phyloP scores from a whole-genome alignment of 2,797 vertebrate genomes.

The Podargus strigoides region DNA sequence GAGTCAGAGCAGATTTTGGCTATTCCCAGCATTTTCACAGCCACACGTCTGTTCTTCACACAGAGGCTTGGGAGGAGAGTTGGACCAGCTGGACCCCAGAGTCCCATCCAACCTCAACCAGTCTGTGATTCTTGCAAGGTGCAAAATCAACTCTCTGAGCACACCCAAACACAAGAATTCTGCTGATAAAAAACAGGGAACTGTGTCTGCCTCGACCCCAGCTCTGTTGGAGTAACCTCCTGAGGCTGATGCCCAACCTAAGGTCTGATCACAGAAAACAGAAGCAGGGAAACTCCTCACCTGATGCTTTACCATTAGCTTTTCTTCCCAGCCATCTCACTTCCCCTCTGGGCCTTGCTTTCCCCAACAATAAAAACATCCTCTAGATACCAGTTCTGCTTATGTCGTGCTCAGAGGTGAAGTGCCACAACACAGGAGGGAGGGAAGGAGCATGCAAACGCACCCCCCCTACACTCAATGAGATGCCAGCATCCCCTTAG shows the following conservation, averaged over 20 bases:
- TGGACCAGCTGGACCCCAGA: not conserved
- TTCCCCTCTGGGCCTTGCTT: not conserved
- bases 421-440: not conserved
- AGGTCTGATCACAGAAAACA: not conserved
- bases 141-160: not conserved
- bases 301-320: not conserved
- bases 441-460: not conserved
- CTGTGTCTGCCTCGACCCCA: not conserved
- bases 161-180: not conserved
- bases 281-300: not conserved
- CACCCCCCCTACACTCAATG: not conserved
- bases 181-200: not conserved
- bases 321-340: not conserved
- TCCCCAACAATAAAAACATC: not conserved
- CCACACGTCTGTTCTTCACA: not conserved
- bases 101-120: not conserved
- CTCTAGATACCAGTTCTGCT: not conserved
- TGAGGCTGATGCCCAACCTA: rapidly evolving
- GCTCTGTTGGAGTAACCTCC: not conserved
- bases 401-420: not conserved
- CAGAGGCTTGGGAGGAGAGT: not conserved
- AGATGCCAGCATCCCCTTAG: not conserved
- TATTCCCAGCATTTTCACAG: not conserved
- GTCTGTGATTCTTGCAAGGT: not conserved
- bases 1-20: not conserved